phyloP scores from a whole-genome alignment of 1,140 invertebrate species.

The Lepidostoma basale region DNA sequence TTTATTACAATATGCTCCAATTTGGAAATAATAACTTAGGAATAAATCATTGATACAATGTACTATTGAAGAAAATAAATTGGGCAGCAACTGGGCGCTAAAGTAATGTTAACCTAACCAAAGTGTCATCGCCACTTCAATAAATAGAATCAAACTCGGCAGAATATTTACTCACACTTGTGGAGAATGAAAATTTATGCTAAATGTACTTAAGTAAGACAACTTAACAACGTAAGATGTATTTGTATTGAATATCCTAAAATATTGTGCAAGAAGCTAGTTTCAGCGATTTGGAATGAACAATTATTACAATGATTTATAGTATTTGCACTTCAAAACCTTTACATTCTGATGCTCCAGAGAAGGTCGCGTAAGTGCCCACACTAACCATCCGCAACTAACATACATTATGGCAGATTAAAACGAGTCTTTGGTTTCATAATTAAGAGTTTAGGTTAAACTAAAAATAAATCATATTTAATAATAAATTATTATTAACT shows the following conservation, averaged over 20 bases:
- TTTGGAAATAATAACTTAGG: conserved; percentile 15
- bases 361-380: no score
- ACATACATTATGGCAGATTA: conserved; percentile 19
- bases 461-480: no score
- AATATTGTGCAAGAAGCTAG: conserved; percentile 3
- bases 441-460: no score
- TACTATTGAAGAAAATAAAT: conserved; percentile 17
- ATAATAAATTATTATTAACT: no score
- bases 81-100: background rate
- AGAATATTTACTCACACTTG: conserved; percentile 23
- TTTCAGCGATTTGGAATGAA: background rate
- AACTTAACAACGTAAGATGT: background rate
- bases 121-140: no score
- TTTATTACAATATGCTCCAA: conserved; percentile 31
- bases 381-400: no score
- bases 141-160: conserved; percentile 7
- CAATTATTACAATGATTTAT: no score
- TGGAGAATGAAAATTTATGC: conserved; percentile 5
- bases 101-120: no score
- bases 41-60: conserved; percentile 42
- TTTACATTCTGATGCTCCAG: no score
- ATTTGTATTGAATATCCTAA: background rate
- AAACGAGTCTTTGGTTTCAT: conserved; percentile 20
- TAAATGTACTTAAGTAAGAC: background rate
- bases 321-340: no score